Percentiles rank a stretch among this genome's conserved stretches.
Conservation (phyloP, 2,888 invertebrate genomes). For the Ypsolopha scabrella region DNA sequence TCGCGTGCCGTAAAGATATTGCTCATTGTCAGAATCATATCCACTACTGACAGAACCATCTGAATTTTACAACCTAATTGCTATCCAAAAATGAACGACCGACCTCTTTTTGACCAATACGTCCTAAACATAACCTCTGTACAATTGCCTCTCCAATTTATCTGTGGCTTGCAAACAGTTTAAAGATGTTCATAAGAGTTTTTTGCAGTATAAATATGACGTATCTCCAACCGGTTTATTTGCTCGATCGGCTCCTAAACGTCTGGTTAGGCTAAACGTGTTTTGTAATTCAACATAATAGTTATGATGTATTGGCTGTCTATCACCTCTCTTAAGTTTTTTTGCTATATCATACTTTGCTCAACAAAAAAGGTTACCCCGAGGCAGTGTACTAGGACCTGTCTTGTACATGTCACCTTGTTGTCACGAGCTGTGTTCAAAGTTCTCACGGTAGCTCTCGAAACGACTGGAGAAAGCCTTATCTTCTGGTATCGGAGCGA, state of each 20-base stretch:
- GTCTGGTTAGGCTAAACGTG: conserved; percentile 31
- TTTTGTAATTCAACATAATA: background rate
- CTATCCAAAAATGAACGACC: background rate
- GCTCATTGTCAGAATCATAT: background rate
- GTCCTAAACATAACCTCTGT: background rate
- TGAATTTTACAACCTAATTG: background rate
- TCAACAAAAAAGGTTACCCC: background rate
- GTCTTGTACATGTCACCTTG: conserved; percentile 36
- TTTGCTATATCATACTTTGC: background rate
- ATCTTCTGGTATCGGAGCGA: conserved; percentile 57
- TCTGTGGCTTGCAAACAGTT: background rate
- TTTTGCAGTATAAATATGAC: background rate
- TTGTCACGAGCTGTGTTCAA: conserved; percentile 18
- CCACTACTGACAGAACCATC: background rate
- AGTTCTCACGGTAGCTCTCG: conserved; percentile 61
- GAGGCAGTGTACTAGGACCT: conserved; percentile 15
- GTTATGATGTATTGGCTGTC: background rate
- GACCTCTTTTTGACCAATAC: background rate
- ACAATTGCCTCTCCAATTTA: background rate
- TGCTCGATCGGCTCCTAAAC: conserved; percentile 45
- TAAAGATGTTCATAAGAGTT: background rate
- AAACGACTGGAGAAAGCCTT: conserved; percentile 55
- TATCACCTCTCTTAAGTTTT: background rate
- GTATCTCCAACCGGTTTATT: conserved; percentile 39
- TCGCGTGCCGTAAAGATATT: conserved; percentile 19